Conservation (phyloP, 2,113 vertebrate genomes). For the Python bivittatus region DNA sequence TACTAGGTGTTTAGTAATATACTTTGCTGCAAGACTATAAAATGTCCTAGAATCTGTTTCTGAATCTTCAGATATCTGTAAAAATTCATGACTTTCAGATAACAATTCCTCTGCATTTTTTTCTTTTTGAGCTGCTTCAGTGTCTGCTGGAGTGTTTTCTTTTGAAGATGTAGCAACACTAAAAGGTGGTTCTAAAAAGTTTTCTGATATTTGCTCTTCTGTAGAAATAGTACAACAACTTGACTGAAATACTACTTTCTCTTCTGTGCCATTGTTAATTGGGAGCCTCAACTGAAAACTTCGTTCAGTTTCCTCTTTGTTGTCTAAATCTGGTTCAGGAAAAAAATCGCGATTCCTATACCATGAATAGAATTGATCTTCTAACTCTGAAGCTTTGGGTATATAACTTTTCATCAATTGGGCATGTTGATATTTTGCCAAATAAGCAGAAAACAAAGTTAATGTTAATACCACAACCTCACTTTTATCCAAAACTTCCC, state of each 20-base stretch:
- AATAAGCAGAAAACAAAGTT: conserved; percentile 48
- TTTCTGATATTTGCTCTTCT: conserved; percentile 3
- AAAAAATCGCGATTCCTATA: conserved; percentile 34
- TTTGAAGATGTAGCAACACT: not conserved
- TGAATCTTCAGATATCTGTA: conserved; percentile 6
- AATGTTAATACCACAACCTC: conserved; percentile 64
- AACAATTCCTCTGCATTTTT: not conserved
- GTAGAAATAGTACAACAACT: not conserved
- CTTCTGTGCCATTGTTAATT: not conserved
- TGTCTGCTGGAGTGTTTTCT: not conserved
- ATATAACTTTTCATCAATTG: not conserved
- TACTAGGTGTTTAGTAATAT: conserved; percentile 47
- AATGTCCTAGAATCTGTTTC: not conserved
- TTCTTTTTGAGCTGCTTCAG: not conserved
- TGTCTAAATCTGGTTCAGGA: not conserved
- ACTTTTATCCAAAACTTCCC: conserved; percentile 67
- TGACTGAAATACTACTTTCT: not conserved
- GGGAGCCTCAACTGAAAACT: not conserved
- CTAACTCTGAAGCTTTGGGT: fast-evolving
- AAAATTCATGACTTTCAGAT: not conserved
- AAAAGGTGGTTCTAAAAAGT: conserved; percentile 18
- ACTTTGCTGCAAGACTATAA: conserved; percentile 40
- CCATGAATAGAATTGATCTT: not conserved
- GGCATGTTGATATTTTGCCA: not conserved
- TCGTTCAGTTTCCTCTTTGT: not conserved